Evolutionary conservation across 2,888 invertebrate genomes (phyloP), one percentile per base, ranked within the genome.

Genomic region (Acanthosepion pharaonis): DNA sequence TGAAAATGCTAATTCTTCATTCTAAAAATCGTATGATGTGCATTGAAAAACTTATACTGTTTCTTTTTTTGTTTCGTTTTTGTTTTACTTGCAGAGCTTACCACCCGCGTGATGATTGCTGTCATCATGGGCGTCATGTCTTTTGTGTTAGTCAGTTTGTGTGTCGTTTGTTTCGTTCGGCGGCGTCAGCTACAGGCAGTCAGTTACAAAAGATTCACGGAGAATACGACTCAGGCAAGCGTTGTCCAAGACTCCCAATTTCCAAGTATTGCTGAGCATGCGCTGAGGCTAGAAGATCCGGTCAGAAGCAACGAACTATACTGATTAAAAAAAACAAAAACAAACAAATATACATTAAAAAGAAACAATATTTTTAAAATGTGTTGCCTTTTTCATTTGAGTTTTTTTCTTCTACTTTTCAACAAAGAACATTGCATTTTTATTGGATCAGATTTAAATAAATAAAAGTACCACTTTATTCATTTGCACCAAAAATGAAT

Each of bases 141-240:
- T 5, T 93, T 93, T 42, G 93, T 93, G n/a, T 28, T 93, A 2
- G 51, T 53, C 53, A 53, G 23, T 18, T 5, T 93, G n/a, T 93
- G 49, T 20, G 28, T 93, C 15, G 93, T 93, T 0, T 93, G 93
- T 48, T 53, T 93, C 53, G 53, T 93, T 11, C 93, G 93, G 25
- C 93, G 93, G n/a, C 93, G 93, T 20, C 93, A 93, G n/a, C 28
- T 93, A 6, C 93, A 93, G 11, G 23, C 93, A 0, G 53, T 93
- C 23, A 93, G 28, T 25, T 93, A 93, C 93, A 93, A 93, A 33
- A 23, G 93, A 20, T 93, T 93, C 53, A 93, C 51, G 33, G 93
- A 93, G 15, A 49, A 53, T 18, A n/a, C 93, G 3, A n/a, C 51
- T 2, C 93, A 93, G 9, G 53, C 93, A 49, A 93, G 93, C 20